Base-by-base conservation (phyloP, 2,113 vertebrate species). In the Rissa tridactyla region DNA sequence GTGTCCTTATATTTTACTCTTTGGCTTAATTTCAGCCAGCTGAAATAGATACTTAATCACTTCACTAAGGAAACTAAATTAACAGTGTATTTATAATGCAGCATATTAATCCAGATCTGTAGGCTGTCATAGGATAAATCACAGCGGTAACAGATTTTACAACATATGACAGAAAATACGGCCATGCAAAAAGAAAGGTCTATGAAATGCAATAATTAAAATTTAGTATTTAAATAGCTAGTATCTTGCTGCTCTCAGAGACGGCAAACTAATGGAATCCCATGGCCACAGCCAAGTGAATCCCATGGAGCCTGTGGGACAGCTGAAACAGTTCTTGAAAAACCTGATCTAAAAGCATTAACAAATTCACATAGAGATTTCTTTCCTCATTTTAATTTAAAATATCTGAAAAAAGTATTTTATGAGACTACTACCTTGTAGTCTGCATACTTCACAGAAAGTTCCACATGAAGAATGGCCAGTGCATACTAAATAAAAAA, bases 21-120 rank as follows among this genome's bases (percentile, higher is more conserved):
- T n/a, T 49, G 78, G 23, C 13, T 77, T 80, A 44, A 75, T 84
- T 88, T 92, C 62, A 92, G 30, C 21, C 75, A 66, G 36, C 13
- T 73, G 58, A 92, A 91, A 52, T 20, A 25, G 36, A 49, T 57
- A 92, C 12, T 77, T 85, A 52, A 93, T 88, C 82, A 86, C 49
- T 20, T 88, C 69, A 83, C 79, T 83, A 55, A 86, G 42, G 27
- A 96, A 86, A 81, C 13, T 16, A 80, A 65, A 5, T 85, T 82
- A 85, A 71, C 11, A 55, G 26, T 47, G 8, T 70, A 70, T 73
- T 81, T 94, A 62, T 58, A 84, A 84, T 20, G 30, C 66, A 94
- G 36, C 15, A 36, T 66, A 70, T 77, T 86, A 92, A 94, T 78
- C 30, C 36, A 65, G 61, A 72, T 84, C 49, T 84, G 36, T 44